A percentile compares a stretch with the other conserved stretches of the same genome.
Evolutionary conservation across 2,888 invertebrate genomes (phyloP).

Genomic region (Megalurothrips usitatus): DNA sequence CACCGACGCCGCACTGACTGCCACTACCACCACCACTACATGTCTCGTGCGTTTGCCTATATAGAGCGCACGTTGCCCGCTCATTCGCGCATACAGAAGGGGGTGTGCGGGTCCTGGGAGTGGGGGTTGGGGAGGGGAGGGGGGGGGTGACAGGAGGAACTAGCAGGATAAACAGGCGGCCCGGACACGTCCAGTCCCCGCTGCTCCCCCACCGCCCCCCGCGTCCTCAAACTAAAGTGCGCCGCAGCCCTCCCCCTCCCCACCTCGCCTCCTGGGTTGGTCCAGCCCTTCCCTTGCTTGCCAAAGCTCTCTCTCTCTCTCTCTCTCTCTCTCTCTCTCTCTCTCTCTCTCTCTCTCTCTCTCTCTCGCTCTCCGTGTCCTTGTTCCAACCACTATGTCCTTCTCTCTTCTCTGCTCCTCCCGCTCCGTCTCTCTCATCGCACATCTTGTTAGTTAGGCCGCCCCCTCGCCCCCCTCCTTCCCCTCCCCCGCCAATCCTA

Average conservation of each 20-base stretch:
- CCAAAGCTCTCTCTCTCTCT: constrained; percentile 32
- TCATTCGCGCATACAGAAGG: constrained; percentile 21
- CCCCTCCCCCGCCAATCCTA: constrained; percentile 8
- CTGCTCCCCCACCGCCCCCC: constrained; percentile 13
- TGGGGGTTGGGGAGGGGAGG: background rate
- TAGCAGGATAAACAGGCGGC: constrained; percentile 25
- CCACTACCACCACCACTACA: background rate
- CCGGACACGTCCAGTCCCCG: constrained; percentile 25
- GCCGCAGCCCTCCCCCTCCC: background rate
- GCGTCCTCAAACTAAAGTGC: constrained; percentile 24
- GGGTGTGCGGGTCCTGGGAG: background rate
- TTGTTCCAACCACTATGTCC: background rate
- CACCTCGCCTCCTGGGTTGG: constrained; percentile 2
- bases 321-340: constrained; percentile 32
- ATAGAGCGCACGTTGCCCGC: constrained; percentile 18
- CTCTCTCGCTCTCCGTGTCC: constrained; percentile 22
- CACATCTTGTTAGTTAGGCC: constrained; percentile 26
- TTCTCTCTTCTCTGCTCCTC: background rate
- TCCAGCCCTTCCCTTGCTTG: constrained; percentile 25
- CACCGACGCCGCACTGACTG: background rate
- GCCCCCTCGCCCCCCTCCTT: background rate
- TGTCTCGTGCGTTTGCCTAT: constrained; percentile 17
- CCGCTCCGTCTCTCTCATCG: constrained; percentile 18
- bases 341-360: constrained; percentile 32
- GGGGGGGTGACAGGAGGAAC: background rate